These are phyloP conservation scores for Campopleginae sp. DNA, from an alignment of 2,888 invertebrate genomes.

Conservation along the genomic window DNA sequence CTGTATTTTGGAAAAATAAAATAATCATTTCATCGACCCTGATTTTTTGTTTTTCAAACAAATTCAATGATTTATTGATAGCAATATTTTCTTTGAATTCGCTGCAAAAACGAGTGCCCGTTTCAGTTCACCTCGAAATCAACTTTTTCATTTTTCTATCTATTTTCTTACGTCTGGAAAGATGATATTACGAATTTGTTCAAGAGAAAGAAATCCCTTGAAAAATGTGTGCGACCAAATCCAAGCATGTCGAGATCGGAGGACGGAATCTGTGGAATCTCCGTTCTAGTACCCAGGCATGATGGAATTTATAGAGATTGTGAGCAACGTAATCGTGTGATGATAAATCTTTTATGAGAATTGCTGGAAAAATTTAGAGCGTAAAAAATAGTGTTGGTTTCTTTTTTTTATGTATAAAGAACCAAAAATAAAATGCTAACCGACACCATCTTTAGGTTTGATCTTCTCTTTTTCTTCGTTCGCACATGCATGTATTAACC, in stretches of 20 bases:
- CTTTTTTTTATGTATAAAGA: slow-evolving; percentile 6
- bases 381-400: slow-evolving; percentile 7
- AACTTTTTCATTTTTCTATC: background rate
- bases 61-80: background rate
- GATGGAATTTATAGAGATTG: slow-evolving; percentile 48
- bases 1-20: background rate
- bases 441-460: slow-evolving; percentile 47
- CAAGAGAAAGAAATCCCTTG: background rate
- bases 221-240: slow-evolving; percentile 28
- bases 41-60: background rate
- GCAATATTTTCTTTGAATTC: background rate
- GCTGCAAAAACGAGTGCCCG: background rate
- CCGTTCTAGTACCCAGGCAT: background rate
- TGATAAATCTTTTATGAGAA: slow-evolving; percentile 44
- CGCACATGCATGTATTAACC: background rate
- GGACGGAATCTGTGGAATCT: slow-evolving; percentile 37
- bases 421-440: slow-evolving; percentile 55
- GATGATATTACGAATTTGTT: slow-evolving; percentile 17
- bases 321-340: slow-evolving; percentile 28
- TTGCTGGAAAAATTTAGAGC: slow-evolving; percentile 22
- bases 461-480: slow-evolving; percentile 27
- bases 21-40: background rate
- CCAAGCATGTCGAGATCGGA: slow-evolving; percentile 15
- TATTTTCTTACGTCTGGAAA: background rate
- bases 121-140: background rate